Evolutionary conservation across 2,888 invertebrate species (phyloP).

Genomic region (Molorchus minor): DNA sequence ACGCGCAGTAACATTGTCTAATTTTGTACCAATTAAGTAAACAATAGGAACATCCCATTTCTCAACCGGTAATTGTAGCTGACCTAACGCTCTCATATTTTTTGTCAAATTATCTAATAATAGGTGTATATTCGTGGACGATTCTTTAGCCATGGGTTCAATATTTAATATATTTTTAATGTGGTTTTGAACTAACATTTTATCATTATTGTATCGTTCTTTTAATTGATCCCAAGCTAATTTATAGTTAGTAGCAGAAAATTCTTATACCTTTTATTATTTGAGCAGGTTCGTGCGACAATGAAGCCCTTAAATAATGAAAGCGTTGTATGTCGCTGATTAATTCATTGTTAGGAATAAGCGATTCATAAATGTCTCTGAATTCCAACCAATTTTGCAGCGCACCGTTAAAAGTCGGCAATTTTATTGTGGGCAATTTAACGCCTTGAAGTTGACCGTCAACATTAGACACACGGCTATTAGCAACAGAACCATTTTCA

Average conservation of each 20-base stretch:
- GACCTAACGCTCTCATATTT: conserved; percentile 22
- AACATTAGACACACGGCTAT: not conserved
- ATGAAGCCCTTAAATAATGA: conserved; percentile 28
- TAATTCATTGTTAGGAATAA: conserved; percentile 31
- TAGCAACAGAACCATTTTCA: not conserved
- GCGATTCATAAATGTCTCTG: conserved; percentile 24
- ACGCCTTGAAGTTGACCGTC: not conserved
- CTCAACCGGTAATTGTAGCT: conserved; percentile 12
- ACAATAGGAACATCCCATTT: conserved; percentile 28
- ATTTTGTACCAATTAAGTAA: conserved; percentile 26
- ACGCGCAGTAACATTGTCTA: conserved; percentile 26
- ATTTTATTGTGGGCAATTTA: too few species aligned
- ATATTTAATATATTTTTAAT: conserved; percentile 31
- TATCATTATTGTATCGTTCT: conserved; percentile 28
- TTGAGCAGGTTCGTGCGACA: conserved; percentile 20
- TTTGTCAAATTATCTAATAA: conserved; percentile 30
- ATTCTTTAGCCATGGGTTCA: conserved; percentile 20
- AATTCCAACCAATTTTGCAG: conserved; percentile 33
- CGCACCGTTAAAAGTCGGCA: conserved; percentile 28
- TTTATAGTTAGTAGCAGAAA: conserved; percentile 27
- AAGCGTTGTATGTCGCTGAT: conserved; percentile 27
- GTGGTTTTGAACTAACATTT: conserved; percentile 28
- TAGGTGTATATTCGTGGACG: not conserved
- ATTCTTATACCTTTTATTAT: conserved; percentile 21
- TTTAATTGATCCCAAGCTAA: conserved; percentile 26